These are phyloP conservation scores for Osmerus eperlanus DNA, from an alignment of 2,113 vertebrate species.

Conservation along the genomic window DNA sequence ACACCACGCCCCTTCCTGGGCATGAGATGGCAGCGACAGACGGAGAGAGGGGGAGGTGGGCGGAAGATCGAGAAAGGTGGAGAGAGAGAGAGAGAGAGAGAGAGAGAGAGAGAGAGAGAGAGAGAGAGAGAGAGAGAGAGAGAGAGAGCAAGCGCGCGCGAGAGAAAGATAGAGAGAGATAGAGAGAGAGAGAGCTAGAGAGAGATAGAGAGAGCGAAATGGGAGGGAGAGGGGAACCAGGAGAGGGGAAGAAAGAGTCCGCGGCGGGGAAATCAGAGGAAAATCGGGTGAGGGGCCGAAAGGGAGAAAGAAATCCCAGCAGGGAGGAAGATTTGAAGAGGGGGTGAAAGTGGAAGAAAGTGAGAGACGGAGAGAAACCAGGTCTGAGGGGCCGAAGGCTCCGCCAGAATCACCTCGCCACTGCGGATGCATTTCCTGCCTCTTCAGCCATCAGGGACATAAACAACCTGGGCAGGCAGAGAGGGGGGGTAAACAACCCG, in stretches of 20 bases:
- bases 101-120: not conserved
- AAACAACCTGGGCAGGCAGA: constrained; percentile 36
- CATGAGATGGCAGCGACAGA: not conserved
- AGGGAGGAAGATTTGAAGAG: not conserved
- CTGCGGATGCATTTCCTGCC: constrained; percentile 28
- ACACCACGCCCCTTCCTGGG: constrained; percentile 10
- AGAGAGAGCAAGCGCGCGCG: too few relatives aligned
- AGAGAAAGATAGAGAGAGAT: not conserved
- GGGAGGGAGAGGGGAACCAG: too few relatives aligned
- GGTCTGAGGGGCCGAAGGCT: constrained; percentile 25
- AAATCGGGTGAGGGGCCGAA: too few relatives aligned
- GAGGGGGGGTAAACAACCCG: constrained; percentile 24
- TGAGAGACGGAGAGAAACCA: constrained; percentile 20
- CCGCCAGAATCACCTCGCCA: constrained; percentile 39
- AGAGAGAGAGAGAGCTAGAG: not conserved
- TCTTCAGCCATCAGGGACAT: constrained; percentile 26
- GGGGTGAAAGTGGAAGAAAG: not conserved
- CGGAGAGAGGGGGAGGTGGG: not conserved
- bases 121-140: not conserved
- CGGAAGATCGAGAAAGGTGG: not conserved
- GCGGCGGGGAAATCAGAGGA: not conserved
- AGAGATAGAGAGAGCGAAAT: too few relatives aligned
- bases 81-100: not conserved
- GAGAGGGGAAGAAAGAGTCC: not conserved
- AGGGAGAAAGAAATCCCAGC: not conserved